phyloP scores from a whole-genome alignment of 2,113 vertebrate genomes.

The Phyllostomus discolor region DNA sequence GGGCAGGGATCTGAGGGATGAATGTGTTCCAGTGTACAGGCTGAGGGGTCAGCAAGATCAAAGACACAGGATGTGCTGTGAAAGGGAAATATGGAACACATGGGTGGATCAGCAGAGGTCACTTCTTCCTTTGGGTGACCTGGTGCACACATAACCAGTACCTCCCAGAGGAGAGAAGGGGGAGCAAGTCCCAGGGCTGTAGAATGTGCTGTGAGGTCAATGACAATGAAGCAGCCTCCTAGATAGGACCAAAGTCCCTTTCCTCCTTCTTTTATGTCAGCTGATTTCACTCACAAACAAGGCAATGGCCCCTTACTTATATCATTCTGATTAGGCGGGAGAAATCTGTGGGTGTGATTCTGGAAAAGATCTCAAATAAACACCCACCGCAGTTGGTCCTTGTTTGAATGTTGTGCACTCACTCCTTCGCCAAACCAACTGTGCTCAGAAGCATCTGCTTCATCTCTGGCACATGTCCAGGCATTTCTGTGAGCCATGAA shows the following conservation, averaged over 20 bases:
- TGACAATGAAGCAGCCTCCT: not conserved
- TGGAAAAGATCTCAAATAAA: conserved; percentile 31
- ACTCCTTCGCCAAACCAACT: not conserved
- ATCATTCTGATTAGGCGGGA: conserved; percentile 28
- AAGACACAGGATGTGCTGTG: not conserved
- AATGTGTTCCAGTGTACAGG: fast-evolving
- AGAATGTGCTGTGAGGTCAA: not conserved
- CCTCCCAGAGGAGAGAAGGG: not conserved
- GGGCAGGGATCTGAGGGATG: fast-evolving
- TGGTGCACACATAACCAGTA: not conserved
- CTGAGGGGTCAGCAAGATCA: not conserved
- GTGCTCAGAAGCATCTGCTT: not conserved
- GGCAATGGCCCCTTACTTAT: not conserved
- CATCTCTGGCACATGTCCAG: conserved; percentile 63
- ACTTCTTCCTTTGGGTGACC: not conserved
- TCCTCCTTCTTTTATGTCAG: not conserved
- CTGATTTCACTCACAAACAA: not conserved
- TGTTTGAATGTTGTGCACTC: not conserved
- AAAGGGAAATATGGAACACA: not conserved
- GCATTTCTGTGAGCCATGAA: conserved; percentile 74
- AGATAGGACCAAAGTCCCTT: not conserved
- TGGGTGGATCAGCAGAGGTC: not conserved
- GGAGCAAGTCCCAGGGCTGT: not conserved
- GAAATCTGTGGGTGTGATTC: conserved; percentile 27
- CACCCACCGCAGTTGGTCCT: not conserved